These are phyloP conservation scores for Passer domesticus DNA, from an alignment of 2,113 vertebrate genomes.

Conservation along the genomic window DNA sequence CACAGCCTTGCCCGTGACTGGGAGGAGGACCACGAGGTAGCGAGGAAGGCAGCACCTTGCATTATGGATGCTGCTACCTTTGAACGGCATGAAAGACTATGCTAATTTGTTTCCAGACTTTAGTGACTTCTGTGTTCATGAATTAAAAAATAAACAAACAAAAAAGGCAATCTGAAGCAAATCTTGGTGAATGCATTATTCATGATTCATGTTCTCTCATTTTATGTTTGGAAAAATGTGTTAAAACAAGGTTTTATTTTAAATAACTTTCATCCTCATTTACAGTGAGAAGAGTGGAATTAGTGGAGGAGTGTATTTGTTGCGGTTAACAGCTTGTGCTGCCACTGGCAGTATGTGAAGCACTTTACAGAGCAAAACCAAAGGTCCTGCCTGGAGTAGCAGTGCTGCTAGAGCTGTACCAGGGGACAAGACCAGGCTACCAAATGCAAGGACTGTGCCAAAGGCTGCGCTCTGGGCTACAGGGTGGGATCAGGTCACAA, in stretches of 20 bases:
- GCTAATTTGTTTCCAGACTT: constrained; percentile 48
- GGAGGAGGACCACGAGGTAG: constrained; percentile 39
- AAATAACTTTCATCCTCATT: constrained; percentile 30
- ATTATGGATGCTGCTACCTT: neutral
- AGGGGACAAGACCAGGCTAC: neutral
- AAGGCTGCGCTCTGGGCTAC: neutral
- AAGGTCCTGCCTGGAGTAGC: neutral
- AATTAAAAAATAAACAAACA: constrained; percentile 54
- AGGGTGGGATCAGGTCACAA: rapidly evolving
- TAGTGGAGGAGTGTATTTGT: neutral
- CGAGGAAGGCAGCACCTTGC: neutral
- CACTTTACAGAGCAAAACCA: neutral
- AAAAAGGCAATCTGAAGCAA: constrained; percentile 55
- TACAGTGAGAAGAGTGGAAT: neutral
- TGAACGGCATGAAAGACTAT: neutral
- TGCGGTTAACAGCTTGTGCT: neutral
- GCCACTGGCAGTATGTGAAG: neutral
- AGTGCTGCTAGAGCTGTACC: neutral
- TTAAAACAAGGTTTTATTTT: constrained; percentile 48
- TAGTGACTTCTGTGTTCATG: constrained; percentile 38
- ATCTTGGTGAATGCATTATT: constrained; percentile 20
- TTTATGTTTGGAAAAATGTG: constrained; percentile 43
- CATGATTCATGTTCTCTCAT: neutral
- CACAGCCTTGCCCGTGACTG: neutral
- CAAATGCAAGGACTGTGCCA: rapidly evolving